These are phyloP conservation scores for Spinus pinus DNA, from an alignment of 2,797 vertebrate species.

Conservation along the genomic window DNA sequence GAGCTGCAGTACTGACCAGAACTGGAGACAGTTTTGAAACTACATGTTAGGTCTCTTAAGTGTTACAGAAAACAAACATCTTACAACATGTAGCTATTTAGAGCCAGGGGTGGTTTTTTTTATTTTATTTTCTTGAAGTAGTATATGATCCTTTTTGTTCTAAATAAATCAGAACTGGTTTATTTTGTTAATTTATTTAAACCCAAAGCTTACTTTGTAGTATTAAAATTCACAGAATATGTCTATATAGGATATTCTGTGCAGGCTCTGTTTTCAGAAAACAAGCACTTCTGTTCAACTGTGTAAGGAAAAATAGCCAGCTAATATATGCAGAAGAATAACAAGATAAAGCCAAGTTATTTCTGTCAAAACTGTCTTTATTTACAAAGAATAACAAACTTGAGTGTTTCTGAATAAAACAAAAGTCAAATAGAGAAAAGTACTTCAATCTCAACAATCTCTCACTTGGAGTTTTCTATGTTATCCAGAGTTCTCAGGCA, in stretches of 20 bases:
- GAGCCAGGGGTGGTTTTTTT: rapidly evolving
- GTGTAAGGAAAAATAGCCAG: not conserved
- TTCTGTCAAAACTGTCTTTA: not conserved
- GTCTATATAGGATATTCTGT: not conserved
- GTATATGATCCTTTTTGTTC: not conserved
- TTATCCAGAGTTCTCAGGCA: not conserved
- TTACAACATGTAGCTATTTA: not conserved
- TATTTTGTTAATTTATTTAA: not conserved
- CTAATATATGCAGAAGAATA: not conserved
- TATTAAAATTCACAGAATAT: not conserved
- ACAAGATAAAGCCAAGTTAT: not conserved
- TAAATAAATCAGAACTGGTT: not conserved
- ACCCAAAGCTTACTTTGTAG: not conserved
- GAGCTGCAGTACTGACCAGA: not conserved
- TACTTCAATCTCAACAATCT: not conserved
- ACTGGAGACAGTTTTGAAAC: not conserved
- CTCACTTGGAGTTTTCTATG: not conserved
- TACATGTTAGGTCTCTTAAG: not conserved
- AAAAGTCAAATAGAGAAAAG: not conserved
- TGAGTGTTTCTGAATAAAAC: not conserved
- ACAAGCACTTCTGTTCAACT: not conserved
- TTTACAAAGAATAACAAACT: not conserved
- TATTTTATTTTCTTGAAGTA: not conserved
- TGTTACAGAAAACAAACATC: not conserved
- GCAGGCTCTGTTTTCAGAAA: not conserved